These are phyloP conservation scores for Poeciliopsis occidentalis DNA, from an alignment of 2,113 vertebrate species.

Conservation along the genomic window DNA sequence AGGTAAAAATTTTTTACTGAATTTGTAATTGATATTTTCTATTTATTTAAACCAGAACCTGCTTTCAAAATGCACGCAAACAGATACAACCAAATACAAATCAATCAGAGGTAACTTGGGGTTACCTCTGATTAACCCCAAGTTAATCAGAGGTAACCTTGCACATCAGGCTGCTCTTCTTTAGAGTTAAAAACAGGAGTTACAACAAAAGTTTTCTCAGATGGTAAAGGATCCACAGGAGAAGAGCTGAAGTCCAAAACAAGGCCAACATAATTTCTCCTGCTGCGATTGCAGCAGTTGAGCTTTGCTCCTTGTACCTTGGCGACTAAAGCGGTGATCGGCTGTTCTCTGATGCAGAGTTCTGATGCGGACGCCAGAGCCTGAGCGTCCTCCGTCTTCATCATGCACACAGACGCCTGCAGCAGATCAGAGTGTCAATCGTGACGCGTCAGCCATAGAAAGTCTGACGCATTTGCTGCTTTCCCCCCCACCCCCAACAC, in stretches of 20 bases:
- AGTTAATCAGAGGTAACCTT: too few relatives aligned
- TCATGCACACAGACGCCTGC: conserved; percentile 72
- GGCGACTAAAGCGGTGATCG: conserved; percentile 47
- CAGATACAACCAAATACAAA: too few relatives aligned
- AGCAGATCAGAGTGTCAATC: neutral
- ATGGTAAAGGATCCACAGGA: neutral
- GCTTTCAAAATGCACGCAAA: too few relatives aligned
- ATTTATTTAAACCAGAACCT: too few relatives aligned
- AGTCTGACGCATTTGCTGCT: neutral
- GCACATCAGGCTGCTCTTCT: too few relatives aligned
- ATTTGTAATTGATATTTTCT: too few relatives aligned
- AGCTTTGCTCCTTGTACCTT: conserved; percentile 33
- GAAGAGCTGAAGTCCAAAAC: neutral
- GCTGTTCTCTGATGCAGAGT: conserved; percentile 58
- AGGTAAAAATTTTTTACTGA: too few relatives aligned
- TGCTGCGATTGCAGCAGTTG: too few relatives aligned
- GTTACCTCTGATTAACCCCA: too few relatives aligned
- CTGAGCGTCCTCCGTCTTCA: conserved; percentile 53
- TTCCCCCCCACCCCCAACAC: neutral
- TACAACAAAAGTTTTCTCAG: too few relatives aligned
- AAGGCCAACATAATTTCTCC: neutral
- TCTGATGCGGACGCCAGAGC: conserved; percentile 44
- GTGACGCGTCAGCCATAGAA: neutral
- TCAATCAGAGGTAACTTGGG: too few relatives aligned
- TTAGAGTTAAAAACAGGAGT: too few relatives aligned